Base-by-base conservation (phyloP, 2,888 invertebrate species). In the Eilema sororculum region DNA sequence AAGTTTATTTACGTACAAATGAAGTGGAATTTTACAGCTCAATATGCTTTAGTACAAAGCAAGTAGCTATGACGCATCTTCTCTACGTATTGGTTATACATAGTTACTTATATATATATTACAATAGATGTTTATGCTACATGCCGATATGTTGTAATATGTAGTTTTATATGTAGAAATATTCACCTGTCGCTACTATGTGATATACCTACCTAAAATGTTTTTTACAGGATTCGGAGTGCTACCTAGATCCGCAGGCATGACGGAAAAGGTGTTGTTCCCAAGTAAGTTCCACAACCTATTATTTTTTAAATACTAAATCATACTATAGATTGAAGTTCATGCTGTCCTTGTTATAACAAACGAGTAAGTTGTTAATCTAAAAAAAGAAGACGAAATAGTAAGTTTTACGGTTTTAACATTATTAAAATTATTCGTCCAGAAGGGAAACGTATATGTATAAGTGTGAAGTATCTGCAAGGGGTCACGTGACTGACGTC, bases 241-340 rank as follows among this genome's bases (percentile, higher is more conserved):
- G 92, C 91, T 92, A 91, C 89, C 87, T 92, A 95, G 95, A 93
- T 84, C 94, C 91, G 94, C 95, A 96, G 97, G 97, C 96, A 97
- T 97, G 97, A 97, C 97, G 96, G 97, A 97, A 96, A 97, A 97
- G 96, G 96, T 97, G 94, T 96, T 97, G 96, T 96, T 96, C 95
- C 97, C 97, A 96, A 97, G 97, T 97, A 96, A 97, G 96, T 97
- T 96, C 12, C 16, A 3, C 20, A 20, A 52, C n/a, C 9, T 46
- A 13, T 6, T 46, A 46, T 41, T 41, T 37, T 37, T 37, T 33
- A 8, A 37, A 37, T 37, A 37, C 33, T 37, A 37, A 37, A 1
- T 12, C 5, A 37, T 37, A 37, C 33, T 12, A 12, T 37, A 33
- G 30, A 33, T 33, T 33, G 46, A 46, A 5, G 20, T 46, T 0